phyloP scores from a whole-genome alignment of 2,113 vertebrate genomes.

The Furnarius figulus region DNA sequence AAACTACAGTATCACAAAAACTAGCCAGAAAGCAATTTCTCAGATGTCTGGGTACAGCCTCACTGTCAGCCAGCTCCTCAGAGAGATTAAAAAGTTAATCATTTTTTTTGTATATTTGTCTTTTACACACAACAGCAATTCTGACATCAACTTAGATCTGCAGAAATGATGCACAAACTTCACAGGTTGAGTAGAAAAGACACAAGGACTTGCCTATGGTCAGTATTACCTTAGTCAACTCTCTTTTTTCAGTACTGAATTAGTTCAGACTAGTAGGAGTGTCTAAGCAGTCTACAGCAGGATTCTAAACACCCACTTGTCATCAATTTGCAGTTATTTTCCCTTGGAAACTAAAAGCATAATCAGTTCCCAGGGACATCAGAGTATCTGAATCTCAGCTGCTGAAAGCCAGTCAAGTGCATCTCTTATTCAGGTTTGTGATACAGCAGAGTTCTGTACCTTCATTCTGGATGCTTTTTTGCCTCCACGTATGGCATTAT shows the following conservation, averaged over 20 bases:
- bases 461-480: constrained; percentile 98
- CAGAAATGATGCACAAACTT: not conserved
- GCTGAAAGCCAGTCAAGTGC: not conserved
- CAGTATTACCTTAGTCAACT: not conserved
- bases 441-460: constrained; percentile 69
- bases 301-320: not conserved
- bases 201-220: not conserved
- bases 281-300: not conserved
- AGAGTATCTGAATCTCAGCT: not conserved
- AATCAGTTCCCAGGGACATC: not conserved
- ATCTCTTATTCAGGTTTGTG: not conserved
- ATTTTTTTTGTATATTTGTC: not conserved
- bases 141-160: not conserved
- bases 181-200: not conserved
- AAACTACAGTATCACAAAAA: not conserved
- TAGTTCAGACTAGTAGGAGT: not conserved
- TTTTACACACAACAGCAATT: not conserved
- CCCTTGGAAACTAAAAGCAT: not conserved
- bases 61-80: not conserved
- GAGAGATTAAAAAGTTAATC: not conserved
- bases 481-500: constrained; percentile 93
- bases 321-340: not conserved
- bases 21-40: not conserved
- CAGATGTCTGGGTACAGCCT: not conserved
- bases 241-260: not conserved